A percentile compares a stretch with the other conserved stretches of the same genome.
phyloP scores from a whole-genome alignment of 2,797 vertebrate species.

The Schizopygopsis malacanthus region DNA sequence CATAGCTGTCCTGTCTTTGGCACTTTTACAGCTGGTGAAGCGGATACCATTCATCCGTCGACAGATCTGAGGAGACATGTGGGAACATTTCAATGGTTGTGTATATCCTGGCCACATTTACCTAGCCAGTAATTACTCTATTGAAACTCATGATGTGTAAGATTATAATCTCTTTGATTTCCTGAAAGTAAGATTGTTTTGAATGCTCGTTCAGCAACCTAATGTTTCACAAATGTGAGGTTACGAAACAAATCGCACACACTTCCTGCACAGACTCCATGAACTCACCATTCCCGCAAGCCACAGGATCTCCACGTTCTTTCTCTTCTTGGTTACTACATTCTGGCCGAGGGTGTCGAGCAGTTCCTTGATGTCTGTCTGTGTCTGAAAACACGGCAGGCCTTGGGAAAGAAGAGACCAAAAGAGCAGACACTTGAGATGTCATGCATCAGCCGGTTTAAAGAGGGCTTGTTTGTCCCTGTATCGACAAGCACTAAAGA shows the following conservation, averaged over 20 bases:
- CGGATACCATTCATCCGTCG: conserved; percentile 94
- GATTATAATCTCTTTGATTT: neutral
- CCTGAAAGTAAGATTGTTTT: neutral
- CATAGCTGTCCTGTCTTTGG: conserved; percentile 99
- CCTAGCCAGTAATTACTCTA: neutral
- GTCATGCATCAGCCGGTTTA: neutral
- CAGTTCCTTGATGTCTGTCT: conserved; percentile 92
- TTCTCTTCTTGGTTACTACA: conserved; percentile 93
- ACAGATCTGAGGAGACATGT: conserved; percentile 84
- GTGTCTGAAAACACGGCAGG: conserved; percentile 92
- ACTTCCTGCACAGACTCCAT: neutral
- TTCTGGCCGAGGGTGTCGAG: conserved; percentile 96
- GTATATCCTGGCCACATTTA: too few species aligned
- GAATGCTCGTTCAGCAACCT: neutral
- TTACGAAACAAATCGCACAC: neutral
- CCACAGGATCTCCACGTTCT: conserved; percentile 99
- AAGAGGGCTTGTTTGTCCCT: neutral
- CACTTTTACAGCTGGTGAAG: conserved; percentile 99
- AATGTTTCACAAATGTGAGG: neutral
- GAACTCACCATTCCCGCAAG: conserved; percentile 86
- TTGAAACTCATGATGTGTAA: neutral
- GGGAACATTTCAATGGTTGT: neutral
- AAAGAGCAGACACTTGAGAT: conserved; percentile 7
- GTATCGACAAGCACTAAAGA: conserved; percentile 25
- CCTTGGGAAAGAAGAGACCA: conserved; percentile 70